These are phyloP conservation scores for Tonatia bakeri DNA, from an alignment of 2,113 vertebrate species.

Conservation along the genomic window DNA sequence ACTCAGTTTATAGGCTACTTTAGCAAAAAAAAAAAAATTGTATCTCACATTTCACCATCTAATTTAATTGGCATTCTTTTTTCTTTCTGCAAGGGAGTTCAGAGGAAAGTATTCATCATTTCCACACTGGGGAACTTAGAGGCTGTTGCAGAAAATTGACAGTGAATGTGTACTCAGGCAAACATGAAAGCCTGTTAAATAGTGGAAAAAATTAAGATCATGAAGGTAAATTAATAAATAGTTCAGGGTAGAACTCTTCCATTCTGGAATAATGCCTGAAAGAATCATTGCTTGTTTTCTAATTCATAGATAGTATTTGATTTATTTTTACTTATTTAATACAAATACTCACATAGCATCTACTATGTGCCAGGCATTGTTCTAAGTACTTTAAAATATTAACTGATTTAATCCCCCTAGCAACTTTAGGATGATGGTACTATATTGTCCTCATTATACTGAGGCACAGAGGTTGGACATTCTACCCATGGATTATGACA, in stretches of 20 bases:
- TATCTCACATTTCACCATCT: not conserved
- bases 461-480: not conserved
- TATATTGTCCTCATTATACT: not conserved
- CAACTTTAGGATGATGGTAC: not conserved
- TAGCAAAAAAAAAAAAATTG: not conserved
- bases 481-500: not conserved
- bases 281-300: not conserved
- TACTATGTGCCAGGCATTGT: not conserved
- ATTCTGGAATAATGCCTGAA: not conserved
- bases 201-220: not conserved
- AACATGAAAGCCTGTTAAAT: not conserved
- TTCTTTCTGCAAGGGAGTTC: not conserved
- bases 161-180: not conserved
- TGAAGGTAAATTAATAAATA: not conserved
- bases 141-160: not conserved
- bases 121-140: not conserved
- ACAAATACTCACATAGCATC: not conserved
- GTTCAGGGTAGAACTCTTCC: not conserved
- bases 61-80: not conserved
- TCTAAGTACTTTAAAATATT: not conserved
- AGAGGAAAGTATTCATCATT: slow-evolving; percentile 1
- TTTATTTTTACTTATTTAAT: not conserved
- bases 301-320: not conserved
- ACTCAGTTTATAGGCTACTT: not conserved
- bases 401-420: not conserved